These are phyloP conservation scores for Asobara japonica DNA, from an alignment of 1,140 invertebrate genomes.

Conservation along the genomic window DNA sequence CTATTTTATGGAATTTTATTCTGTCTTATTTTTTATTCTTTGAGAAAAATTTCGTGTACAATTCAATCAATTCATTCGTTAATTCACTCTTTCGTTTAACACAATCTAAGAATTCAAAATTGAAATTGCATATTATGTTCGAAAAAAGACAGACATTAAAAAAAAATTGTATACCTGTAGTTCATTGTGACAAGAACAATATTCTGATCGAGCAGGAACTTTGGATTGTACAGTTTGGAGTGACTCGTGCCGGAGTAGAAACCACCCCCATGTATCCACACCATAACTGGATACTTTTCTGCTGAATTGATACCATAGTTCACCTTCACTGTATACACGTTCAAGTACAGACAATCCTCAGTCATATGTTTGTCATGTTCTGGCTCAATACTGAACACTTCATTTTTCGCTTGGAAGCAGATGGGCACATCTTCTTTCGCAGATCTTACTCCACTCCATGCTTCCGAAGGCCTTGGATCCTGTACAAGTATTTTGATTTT, in stretches of 20 bases:
- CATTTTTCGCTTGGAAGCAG: conserved; percentile 75
- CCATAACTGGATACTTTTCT: conserved; percentile 72
- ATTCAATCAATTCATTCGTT: too few species aligned
- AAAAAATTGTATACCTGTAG: conserved; percentile 59
- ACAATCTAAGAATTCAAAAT: too few species aligned
- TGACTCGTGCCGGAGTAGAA: conserved; percentile 75
- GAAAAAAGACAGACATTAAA: neutral
- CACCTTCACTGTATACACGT: conserved; percentile 76
- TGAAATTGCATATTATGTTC: too few species aligned
- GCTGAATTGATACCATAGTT: neutral
- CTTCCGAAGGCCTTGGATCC: conserved; percentile 69
- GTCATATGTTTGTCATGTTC: neutral
- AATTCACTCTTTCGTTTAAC: too few species aligned
- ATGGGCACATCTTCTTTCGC: conserved; percentile 72
- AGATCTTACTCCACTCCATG: conserved; percentile 71
- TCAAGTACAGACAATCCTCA: conserved; percentile 88
- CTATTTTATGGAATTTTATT: too few species aligned
- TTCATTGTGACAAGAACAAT: conserved; percentile 82
- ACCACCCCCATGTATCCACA: conserved; percentile 81
- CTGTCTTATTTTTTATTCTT: too few species aligned
- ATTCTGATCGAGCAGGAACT: conserved; percentile 78
- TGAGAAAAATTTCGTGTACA: too few species aligned
- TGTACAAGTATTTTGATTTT: conserved; percentile 46
- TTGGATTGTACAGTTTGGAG: conserved; percentile 75
- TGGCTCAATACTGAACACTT: conserved; percentile 68